Evolutionary conservation across 2,113 vertebrate genomes (phyloP).

Genomic region (Takifugu bimaculatus): DNA sequence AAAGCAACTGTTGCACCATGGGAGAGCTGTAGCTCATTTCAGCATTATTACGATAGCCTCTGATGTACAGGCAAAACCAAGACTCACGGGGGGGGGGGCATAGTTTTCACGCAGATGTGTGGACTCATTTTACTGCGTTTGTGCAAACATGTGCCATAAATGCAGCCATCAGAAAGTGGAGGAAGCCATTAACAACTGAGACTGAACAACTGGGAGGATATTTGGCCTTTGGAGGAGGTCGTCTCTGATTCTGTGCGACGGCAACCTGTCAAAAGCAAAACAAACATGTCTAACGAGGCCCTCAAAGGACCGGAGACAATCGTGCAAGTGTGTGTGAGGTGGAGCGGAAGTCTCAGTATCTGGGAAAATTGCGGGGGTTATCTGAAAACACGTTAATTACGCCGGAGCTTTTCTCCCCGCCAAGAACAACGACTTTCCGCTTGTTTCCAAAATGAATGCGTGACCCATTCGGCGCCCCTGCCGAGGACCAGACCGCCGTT

Average conservation of each 20-base stretch:
- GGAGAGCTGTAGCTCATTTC: conserved; percentile 29
- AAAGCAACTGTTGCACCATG: conserved; percentile 42
- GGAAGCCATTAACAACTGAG: conserved; percentile 51
- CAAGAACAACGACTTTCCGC: conserved; percentile 50
- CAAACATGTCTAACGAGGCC: conserved; percentile 71
- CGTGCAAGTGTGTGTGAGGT: conserved; percentile 46
- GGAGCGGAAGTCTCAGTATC: conserved; percentile 50
- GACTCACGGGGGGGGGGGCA: background rate
- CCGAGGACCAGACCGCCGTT: conserved; percentile 52
- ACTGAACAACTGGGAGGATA: conserved; percentile 46
- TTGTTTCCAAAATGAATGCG: conserved; percentile 64
- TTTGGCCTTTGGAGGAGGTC: conserved; percentile 39
- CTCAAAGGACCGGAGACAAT: conserved; percentile 67
- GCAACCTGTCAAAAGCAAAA: conserved; percentile 69
- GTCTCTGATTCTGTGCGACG: conserved; percentile 48
- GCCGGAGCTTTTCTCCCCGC: conserved; percentile 46
- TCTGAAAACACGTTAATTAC: conserved; percentile 69
- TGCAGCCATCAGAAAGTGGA: conserved; percentile 43
- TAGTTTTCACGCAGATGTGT: conserved; percentile 40
- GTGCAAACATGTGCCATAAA: conserved; percentile 41
- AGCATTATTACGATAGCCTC: conserved; percentile 39
- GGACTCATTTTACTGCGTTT: conserved; percentile 43
- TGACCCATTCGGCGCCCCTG: conserved; percentile 42
- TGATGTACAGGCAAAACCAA: conserved; percentile 24
- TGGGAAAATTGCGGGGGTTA: conserved; percentile 64